Evolutionary conservation across 2,888 invertebrate species (phyloP).

Genomic region (Tricholauxania praeusta): DNA sequence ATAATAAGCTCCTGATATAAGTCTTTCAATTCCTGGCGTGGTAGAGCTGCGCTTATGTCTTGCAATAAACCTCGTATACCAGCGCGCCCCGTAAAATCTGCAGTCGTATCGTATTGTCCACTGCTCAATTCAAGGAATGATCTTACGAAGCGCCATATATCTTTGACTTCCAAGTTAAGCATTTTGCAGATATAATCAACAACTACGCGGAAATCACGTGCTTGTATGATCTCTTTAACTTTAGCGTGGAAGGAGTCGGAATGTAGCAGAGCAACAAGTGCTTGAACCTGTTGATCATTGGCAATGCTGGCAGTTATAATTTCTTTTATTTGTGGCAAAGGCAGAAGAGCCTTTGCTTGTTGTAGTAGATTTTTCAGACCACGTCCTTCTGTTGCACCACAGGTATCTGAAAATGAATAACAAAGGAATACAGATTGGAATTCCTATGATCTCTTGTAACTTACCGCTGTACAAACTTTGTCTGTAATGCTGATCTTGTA

Average conservation of each 20-base stretch:
- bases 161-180: conserved; percentile 52
- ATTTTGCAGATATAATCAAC: conserved; percentile 50
- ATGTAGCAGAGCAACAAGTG: conserved; percentile 46
- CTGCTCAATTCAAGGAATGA: conserved; percentile 43
- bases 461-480: too few species aligned
- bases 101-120: conserved; percentile 8
- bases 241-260: conserved; percentile 46
- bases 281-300: conserved; percentile 52
- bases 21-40: conserved; percentile 48
- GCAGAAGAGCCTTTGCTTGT: conserved; percentile 50
- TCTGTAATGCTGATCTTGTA: neutral
- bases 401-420: conserved; percentile 30
- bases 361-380: conserved; percentile 53
- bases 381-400: conserved; percentile 33
- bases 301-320: conserved; percentile 49
- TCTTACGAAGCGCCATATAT: conserved; percentile 44
- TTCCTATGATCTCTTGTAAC: neutral
- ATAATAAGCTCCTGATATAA: conserved; percentile 47
- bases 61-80: conserved; percentile 54
- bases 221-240: conserved; percentile 40
- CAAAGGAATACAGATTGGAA: too few species aligned
- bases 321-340: conserved; percentile 48
- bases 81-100: conserved; percentile 44
- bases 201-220: conserved; percentile 47
- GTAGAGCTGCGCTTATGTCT: conserved; percentile 52